Evolutionary conservation across 2,113 vertebrate genomes (phyloP), one percentile per base, ranked within the genome.

Genomic region (Caranx ignobilis): DNA sequence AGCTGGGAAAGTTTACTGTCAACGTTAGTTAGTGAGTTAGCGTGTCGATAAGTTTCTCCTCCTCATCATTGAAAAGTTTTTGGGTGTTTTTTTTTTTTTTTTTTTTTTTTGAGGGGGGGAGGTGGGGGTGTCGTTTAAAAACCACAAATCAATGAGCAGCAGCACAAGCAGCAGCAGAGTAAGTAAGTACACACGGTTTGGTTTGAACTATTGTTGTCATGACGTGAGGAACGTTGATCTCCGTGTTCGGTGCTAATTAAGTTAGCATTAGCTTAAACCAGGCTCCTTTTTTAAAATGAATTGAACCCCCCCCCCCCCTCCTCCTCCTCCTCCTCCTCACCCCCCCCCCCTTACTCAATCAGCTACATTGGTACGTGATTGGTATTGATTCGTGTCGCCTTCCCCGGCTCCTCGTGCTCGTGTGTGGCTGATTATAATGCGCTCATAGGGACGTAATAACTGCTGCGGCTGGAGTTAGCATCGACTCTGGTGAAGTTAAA

Each of bases 381-480:
- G 54, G 72, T 76, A 75, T 76, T 10, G 68, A 82, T 73, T 16
- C 11, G 45, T 45, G 0, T 11, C 31, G 32, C 8, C 31, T 1
- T 16, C 7, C 13, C 12, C 4, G 26, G 11, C 5, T 10, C 39
- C 66, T 81, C 63, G 60, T 69, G 88, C 0, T 78, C 66, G 77
- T 63, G 59, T 69, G 90, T 0, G 78, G 2, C 35, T 43, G 72
- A 15, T 78, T 81, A 78, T 88, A 52, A 91, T 52, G 56, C 87
- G 37, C 55, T 15, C 13, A 76, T 87, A 87, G 48, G 59, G 47
- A 59, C 43, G 88, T 93, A 87, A 90, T 90, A 90, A 66, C 70
- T 0, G 1, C 6, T 19, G 11, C 7, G 26, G 18, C 26, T 78
- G 26, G 54, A 43, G 11, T 54, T 7, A 52, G 9, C 5, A 26